A percentile compares a stretch with the other conserved stretches of the same genome.
These are phyloP conservation scores for Delia radicum DNA, from an alignment of 1,140 invertebrate species.

Conservation along the genomic window DNA sequence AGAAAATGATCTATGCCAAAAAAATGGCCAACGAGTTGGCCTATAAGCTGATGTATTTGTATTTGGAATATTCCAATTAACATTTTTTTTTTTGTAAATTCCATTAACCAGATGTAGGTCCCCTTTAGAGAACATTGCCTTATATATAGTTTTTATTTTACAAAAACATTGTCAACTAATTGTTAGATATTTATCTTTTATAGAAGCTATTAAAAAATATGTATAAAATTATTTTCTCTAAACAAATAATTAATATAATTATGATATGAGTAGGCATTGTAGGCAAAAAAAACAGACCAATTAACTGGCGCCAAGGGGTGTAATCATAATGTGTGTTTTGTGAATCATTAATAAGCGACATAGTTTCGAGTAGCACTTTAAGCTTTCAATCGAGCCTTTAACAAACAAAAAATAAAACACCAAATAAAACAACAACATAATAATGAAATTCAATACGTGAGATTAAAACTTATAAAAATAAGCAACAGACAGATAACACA, in stretches of 20 bases:
- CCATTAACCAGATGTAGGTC: too few relatives aligned
- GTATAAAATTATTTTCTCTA: background rate
- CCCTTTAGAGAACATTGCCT: too few relatives aligned
- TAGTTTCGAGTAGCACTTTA: background rate
- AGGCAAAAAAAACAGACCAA: background rate
- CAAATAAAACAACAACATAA: background rate
- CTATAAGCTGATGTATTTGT: too few relatives aligned
- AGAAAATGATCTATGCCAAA: too few relatives aligned
- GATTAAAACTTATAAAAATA: background rate
- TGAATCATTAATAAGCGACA: conserved; percentile 3
- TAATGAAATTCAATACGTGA: background rate
- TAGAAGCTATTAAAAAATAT: conserved; percentile 10
- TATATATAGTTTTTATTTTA: too few relatives aligned
- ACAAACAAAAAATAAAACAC: background rate
- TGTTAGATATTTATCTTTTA: background rate
- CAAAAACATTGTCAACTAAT: background rate
- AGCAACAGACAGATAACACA: background rate
- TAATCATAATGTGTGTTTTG: conserved; percentile 5
- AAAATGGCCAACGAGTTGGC: too few relatives aligned
- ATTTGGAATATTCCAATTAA: too few relatives aligned
- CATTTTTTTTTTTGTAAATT: too few relatives aligned
- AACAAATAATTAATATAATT: conserved; percentile 15
- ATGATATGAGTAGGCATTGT: background rate
- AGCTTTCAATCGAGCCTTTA: background rate
- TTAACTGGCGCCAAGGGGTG: conserved; percentile 20